Evolutionary conservation across 1,140 invertebrate genomes (phyloP), one percentile per base, ranked within the genome.

Genomic region (Pantala flavescens): DNA sequence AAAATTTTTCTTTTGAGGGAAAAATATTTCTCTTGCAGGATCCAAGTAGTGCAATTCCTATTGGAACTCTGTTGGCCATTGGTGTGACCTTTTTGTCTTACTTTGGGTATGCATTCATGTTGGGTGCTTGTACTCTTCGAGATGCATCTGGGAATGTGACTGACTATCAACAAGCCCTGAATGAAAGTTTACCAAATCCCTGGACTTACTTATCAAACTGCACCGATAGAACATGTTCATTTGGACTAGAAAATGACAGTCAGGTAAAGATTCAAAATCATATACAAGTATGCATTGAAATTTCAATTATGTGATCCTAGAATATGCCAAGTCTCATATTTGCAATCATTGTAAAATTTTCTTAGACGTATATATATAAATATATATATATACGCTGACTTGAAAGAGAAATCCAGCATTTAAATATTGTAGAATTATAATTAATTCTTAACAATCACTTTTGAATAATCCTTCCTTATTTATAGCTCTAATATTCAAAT

Each of bases 31-130:
- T 21, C 72, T 76, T 75, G 1, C 75, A 82, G 80, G 82, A 83
- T 76, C 83, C 83, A 24, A 80, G 79, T 24, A 76, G 73, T 23
- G 82, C 83, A n/a, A 89, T 89, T 78, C 87, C 88, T 21, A 83
- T 84, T 77, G 88, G 88, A 24, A 89, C 88, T 1, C 80, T 89
- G 43, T 74, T 86, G 24, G 86, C 88, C 42, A 88, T 89, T 43
- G 42, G 82, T 0, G 80, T 88, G 7, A 87, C 86, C 5, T 84
- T 87, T 42, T 14, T 85, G 0, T 83, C 84, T 5, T 89, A 89
- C 77, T 76, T 88, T 14, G 73, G 80, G 16, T 84, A 87, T 76
- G 84, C 82, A 0, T 79, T 86, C 74, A 81, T 87, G 76, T 79
- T 84, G 76, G 88, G 86, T 23, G 79, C 79, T 0, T 83, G 80